A percentile compares a stretch with the other conserved stretches of the same genome.
Conservation (phyloP, 1,140 invertebrate genomes). For the Antheraea mylitta region DNA sequence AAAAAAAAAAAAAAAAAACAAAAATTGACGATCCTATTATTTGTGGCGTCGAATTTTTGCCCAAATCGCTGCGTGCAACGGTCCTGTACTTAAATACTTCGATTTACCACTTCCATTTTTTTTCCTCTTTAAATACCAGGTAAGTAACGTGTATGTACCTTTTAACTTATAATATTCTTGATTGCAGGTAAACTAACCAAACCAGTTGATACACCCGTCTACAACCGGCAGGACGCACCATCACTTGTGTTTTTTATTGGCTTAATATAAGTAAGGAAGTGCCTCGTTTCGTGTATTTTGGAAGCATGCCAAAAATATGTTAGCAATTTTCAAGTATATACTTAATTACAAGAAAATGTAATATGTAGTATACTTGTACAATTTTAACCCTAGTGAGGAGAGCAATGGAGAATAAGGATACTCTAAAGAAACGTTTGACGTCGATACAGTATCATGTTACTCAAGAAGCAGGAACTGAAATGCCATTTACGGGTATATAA, state of each 20-base stretch:
- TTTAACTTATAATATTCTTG: no score
- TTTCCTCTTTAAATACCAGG: no score
- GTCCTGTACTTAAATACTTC: no score
- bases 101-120: no score
- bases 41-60: no score
- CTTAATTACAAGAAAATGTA: conserved; percentile 12
- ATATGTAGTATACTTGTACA: background rate
- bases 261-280: conserved; percentile 32
- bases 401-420: conserved; percentile 85
- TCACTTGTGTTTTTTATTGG: conserved; percentile 20
- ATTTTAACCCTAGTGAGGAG: conserved; percentile 64
- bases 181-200: conserved; percentile 44
- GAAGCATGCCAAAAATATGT: conserved; percentile 35
- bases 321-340: conserved; percentile 16
- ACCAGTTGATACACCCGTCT: conserved; percentile 60
- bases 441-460: conserved; percentile 96
- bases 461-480: conserved; percentile 97
- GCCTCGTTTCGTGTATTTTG: conserved; percentile 35
- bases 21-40: no score
- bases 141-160: no score
- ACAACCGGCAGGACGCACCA: conserved; percentile 53
- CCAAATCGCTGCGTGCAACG: no score
- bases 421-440: conserved; percentile 91
- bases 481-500: conserved; percentile 82
- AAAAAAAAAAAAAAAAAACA: no score